Percentiles rank a stretch among this genome's conserved stretches.
These are phyloP conservation scores for Danaus melanippus DNA, from an alignment of 1,140 invertebrate genomes.

Conservation along the genomic window DNA sequence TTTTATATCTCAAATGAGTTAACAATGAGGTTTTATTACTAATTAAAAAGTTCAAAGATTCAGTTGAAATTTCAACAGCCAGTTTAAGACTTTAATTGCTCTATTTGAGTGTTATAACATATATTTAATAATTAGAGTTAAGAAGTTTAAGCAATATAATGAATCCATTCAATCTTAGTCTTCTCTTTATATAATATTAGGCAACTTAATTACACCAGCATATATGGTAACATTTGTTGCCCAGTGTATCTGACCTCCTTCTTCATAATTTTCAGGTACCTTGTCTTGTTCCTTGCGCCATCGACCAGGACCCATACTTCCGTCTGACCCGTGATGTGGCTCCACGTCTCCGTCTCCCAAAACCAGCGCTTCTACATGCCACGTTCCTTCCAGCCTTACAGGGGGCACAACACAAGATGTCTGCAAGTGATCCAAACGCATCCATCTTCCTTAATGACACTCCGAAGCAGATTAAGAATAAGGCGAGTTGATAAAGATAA, in stretches of 20 bases:
- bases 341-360: constrained; percentile 87
- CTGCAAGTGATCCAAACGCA: constrained; percentile 93
- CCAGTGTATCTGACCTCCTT: not conserved
- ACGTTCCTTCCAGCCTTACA: constrained; percentile 96
- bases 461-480: constrained; percentile 97
- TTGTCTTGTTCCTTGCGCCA: constrained; percentile 98
- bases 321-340: constrained; percentile 98
- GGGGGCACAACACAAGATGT: constrained; percentile 98
- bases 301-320: constrained; percentile 99
- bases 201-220: too few relatives aligned
- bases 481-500: constrained; percentile 70
- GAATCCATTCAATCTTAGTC: too few relatives aligned
- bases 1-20: too few relatives aligned
- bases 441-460: constrained; percentile 97
- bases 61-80: too few relatives aligned
- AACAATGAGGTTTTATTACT: too few relatives aligned
- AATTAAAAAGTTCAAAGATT: too few relatives aligned
- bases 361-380: constrained; percentile 96
- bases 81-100: constrained; percentile 15
- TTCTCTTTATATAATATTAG: too few relatives aligned
- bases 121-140: not conserved
- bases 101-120: too few relatives aligned
- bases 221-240: not conserved
- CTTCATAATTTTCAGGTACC: constrained; percentile 65
- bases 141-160: not conserved